Conservation (phyloP, 1,140 invertebrate genomes). For the Whitmania pigra region DNA sequence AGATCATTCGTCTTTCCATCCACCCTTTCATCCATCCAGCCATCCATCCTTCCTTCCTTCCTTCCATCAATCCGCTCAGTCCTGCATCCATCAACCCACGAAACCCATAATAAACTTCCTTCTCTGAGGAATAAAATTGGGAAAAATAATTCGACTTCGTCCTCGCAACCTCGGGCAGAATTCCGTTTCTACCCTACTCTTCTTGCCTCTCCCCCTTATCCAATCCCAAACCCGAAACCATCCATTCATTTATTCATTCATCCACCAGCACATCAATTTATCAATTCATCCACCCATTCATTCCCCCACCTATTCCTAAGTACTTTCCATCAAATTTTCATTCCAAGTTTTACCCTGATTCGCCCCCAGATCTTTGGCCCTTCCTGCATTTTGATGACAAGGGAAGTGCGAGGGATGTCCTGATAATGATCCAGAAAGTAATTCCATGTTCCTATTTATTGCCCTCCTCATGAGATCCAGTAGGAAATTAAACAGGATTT, state of each 20-base stretch:
- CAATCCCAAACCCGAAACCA: background rate
- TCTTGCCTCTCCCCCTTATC: background rate
- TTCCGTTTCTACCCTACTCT: background rate
- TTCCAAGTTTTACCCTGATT: background rate
- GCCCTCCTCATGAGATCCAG: too few relatives aligned
- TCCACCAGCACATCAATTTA: background rate
- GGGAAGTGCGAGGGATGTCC: slow-evolving; percentile 14
- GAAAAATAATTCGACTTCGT: background rate
- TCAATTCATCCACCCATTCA: background rate
- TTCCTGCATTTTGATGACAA: slow-evolving; percentile 16
- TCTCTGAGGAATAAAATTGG: background rate
- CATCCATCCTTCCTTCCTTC: background rate
- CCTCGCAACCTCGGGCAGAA: background rate
- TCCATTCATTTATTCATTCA: background rate
- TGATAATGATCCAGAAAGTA: background rate
- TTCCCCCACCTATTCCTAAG: background rate
- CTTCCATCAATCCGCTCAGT: background rate
- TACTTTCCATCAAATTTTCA: background rate
- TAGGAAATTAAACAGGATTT: too few relatives aligned
- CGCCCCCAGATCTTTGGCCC: background rate
- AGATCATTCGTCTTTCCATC: background rate
- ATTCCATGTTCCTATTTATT: too few relatives aligned
- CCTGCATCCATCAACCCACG: background rate
- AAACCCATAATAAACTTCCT: background rate
- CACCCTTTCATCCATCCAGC: slow-evolving; percentile 3